A percentile compares a stretch with the other conserved stretches of the same genome.
phyloP scores from a whole-genome alignment of 2,888 invertebrate species.

The Campoplex capitator region DNA sequence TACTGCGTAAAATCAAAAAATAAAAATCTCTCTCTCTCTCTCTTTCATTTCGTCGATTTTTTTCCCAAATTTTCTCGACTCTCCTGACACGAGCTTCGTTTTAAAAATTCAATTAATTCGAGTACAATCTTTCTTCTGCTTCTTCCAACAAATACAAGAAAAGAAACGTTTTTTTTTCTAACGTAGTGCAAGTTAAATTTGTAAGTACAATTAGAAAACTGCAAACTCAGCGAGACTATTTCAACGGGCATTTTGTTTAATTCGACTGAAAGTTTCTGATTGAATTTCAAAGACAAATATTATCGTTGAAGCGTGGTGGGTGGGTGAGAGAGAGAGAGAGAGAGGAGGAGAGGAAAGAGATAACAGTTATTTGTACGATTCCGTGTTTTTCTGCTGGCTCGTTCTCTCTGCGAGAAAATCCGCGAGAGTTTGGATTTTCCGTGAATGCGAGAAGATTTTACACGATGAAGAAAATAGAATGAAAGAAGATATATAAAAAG shows the following conservation, averaged over 20 bases:
- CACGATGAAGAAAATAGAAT: conserved; percentile 8
- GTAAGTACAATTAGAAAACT: background rate
- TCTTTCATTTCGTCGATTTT: background rate
- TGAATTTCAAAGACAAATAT: conserved; percentile 19
- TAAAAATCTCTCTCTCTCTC: background rate
- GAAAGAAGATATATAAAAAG: background rate
- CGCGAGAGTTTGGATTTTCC: background rate
- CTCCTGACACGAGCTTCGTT: too few species aligned
- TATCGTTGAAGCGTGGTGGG: background rate
- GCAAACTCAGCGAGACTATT: background rate
- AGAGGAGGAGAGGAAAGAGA: background rate
- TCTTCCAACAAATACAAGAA: background rate
- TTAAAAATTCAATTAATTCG: background rate
- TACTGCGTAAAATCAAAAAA: background rate
- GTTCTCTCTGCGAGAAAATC: background rate
- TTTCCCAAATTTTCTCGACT: background rate
- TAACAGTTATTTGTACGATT: background rate
- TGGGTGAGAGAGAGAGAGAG: background rate
- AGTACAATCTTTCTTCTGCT: background rate
- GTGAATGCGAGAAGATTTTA: conserved; percentile 9
- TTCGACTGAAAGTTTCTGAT: conserved; percentile 3
- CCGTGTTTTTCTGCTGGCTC: background rate
- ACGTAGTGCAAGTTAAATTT: background rate
- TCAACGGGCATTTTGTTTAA: background rate
- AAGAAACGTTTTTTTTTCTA: background rate